These are phyloP conservation scores for Pocillopora grandis DNA, from an alignment of 92 coral and sea anemone species.

Conservation along the genomic window DNA sequence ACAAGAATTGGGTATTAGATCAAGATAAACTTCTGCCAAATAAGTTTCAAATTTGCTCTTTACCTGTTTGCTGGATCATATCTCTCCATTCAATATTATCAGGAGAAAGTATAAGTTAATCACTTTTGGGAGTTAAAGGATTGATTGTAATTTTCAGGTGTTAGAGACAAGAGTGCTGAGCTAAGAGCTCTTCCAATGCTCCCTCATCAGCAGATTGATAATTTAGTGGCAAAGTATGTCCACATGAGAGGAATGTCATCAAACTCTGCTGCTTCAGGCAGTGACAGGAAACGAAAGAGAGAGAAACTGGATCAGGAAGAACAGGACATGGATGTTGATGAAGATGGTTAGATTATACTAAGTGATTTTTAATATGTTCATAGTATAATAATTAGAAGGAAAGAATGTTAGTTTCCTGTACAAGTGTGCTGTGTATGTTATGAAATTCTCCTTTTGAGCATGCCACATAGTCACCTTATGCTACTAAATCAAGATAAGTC, in stretches of 20 bases:
- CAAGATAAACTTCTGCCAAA: no score
- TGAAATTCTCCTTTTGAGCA: no score
- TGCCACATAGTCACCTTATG: no score
- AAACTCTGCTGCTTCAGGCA: background rate
- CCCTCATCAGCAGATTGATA: slow-evolving; percentile 55
- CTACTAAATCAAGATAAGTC: no score
- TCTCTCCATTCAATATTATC: no score
- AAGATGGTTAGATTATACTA: slow-evolving; percentile 57
- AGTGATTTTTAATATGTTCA: background rate
- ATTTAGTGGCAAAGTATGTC: slow-evolving; percentile 47
- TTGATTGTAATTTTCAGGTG: slow-evolving; percentile 41
- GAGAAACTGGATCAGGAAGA: slow-evolving; percentile 54
- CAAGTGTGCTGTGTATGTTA: no score
- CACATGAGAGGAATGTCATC: slow-evolving; percentile 15
- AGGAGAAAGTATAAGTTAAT: background rate
- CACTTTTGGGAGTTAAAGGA: background rate
- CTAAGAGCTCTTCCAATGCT: slow-evolving; percentile 71
- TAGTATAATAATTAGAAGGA: no score
- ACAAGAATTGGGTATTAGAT: no score
- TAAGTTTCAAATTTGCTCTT: no score
- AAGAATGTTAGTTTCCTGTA: no score
- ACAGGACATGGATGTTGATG: slow-evolving; percentile 91
- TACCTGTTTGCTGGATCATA: no score
- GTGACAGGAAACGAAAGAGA: slow-evolving; percentile 58
- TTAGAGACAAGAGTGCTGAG: slow-evolving; percentile 55